Base-by-base conservation (phyloP, 2,888 invertebrate species). In the Tachystola acroxantha region DNA sequence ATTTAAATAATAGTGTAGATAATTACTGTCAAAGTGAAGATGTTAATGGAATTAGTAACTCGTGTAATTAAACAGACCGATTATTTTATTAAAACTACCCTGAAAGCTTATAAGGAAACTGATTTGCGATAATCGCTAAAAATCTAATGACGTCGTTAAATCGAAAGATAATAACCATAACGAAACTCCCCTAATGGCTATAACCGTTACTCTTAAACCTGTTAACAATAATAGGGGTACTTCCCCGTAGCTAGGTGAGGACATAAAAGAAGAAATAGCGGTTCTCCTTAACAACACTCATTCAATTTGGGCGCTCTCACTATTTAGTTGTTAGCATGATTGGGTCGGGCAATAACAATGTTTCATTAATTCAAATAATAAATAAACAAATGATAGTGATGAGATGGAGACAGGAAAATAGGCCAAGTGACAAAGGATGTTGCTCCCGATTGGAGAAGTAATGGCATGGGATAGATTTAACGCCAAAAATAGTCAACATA, bases 281-380 rank as follows among this genome's bases (percentile, higher is more conserved):
- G 38, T 40, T 39, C 38, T 4, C 42, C 40, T 43, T 46, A 43
- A 46, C 31, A 36, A 36, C 30, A 24, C 31, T 43, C 35, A 39
- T 46, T 39, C 46, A 46, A 50, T 48, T 48, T 43, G 39, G 41
- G 35, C 27, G 36, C 37, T 43, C 39, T 32, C 39, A 42, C 41
- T 37, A 36, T 24, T 27, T 36, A 42, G 39, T 34, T 39, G 40
- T 37, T 34, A 36, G 28, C 36, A 33, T 40, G 42, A 45, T 42
- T 45, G 40, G 41, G 19, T 36, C 27, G 33, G 14, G 34, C 32
- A 22, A 35, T 22, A 34, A 34, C 32, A 28, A 28, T 16, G 42
- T 37, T 42, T 45, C 41, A 43, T 48, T 45, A 48, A 42, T 45
- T 40, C 34, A 43, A 45, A 47, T 47, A 39, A 32, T 32, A 43